These are phyloP conservation scores for Thripadectes ignobilis DNA, from an alignment of 2,797 vertebrate genomes.

Conservation along the genomic window DNA sequence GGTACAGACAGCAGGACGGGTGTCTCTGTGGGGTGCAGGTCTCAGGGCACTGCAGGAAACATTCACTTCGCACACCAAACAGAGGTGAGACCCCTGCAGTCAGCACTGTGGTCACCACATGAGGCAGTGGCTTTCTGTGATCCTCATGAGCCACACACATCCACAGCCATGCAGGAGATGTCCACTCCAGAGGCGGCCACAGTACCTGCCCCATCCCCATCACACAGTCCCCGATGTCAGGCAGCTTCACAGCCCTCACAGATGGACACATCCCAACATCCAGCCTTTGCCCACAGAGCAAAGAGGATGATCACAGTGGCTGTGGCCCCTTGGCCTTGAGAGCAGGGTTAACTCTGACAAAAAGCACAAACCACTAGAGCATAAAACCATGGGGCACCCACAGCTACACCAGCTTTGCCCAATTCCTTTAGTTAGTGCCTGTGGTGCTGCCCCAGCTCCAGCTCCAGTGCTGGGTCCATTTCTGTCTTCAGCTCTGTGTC, in stretches of 20 bases:
- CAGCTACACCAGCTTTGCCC: background rate
- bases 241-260: background rate
- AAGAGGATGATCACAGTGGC: background rate
- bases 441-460: background rate
- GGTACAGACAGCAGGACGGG: accelerated
- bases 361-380: accelerated
- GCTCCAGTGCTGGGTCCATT: background rate
- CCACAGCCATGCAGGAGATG: background rate
- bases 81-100: background rate
- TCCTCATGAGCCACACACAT: background rate
- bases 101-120: accelerated
- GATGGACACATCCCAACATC: background rate
- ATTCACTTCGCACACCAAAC: background rate
- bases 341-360: background rate
- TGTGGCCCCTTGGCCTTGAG: accelerated
- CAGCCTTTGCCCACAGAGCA: background rate
- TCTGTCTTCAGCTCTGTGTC: background rate
- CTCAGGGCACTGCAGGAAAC: background rate
- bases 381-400: background rate
- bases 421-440: background rate
- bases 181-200: background rate
- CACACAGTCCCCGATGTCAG: background rate
- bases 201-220: background rate
- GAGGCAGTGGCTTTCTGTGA: background rate
- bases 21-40: background rate